Evolutionary conservation across 2,113 vertebrate species (phyloP), one percentile per base, ranked within the genome.

Genomic region (Vombatus ursinus): DNA sequence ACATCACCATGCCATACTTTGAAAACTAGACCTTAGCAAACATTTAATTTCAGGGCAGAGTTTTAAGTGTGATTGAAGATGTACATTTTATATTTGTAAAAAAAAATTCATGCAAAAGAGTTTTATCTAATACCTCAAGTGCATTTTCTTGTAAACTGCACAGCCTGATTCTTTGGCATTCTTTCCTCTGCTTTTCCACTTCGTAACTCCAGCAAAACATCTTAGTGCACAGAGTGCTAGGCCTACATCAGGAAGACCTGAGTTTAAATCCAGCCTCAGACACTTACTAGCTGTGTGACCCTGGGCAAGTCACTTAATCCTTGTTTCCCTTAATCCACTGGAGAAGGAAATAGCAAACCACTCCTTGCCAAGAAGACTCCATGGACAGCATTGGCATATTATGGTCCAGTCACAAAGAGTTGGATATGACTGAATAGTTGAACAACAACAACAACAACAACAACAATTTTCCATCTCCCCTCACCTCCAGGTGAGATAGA

Each of bases 71-170:
- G 52, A 93, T 68, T 93, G 37, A 96, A 95, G 90, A 92, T 93
- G 50, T 93, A 92, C 95, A 93, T 57, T 54, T 84, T 93, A 50
- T 93, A 47, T 97, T 53, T 94, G 77, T 3, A 94, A 95, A 91
- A 96, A 92, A 68, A 97, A 96, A 96, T 94, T 57, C 25, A 28
- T 28, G 8, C 8, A 57, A 28, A 26, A 28, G 26, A 57, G 28
- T 28, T 28, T 28, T 57, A 57, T 93, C 94, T 92, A 93, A 94
- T 48, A 50, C 47, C 91, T 95, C 48, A 91, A 31, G 93, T 89
- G 68, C 50, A 25, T 94, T 93, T 84, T 92, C 0, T 23, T 91
- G 25, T 92, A 90, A 92, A 53, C 49, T 50, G 51, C 0, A 6
- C 49, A 94, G 3, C 77, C n/a, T 89, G 52, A 94, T 90, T 92